Percentiles rank a stretch among this genome's conserved stretches.
Conservation (phyloP, 2,888 invertebrate genomes). For the Drosophila sordidula region DNA sequence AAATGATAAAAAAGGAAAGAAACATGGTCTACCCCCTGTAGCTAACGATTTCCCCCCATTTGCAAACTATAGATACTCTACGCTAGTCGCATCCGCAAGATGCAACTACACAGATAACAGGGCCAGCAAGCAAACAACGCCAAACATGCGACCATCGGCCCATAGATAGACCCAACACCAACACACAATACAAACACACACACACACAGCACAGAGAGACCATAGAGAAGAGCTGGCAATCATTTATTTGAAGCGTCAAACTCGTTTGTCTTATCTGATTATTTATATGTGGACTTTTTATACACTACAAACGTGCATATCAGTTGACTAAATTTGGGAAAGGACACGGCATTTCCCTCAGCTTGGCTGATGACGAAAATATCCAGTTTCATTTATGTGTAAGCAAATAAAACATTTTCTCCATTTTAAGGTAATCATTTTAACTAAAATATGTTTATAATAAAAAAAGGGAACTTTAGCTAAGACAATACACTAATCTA, state of each 20-base stretch:
- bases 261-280: constrained; percentile 81
- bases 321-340: background rate
- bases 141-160: constrained; percentile 57
- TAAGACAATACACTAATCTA: too few species aligned
- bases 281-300: constrained; percentile 66
- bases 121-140: constrained; percentile 67
- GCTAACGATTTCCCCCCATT: constrained; percentile 41
- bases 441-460: too few species aligned
- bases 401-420: too few species aligned
- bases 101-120: constrained; percentile 64
- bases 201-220: constrained; percentile 32
- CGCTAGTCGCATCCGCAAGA: constrained; percentile 66
- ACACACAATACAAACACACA: constrained; percentile 14
- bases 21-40: constrained; percentile 37
- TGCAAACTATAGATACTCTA: constrained; percentile 45
- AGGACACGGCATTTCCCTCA: background rate
- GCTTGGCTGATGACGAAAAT: background rate
- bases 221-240: constrained; percentile 63
- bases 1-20: constrained; percentile 5
- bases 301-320: constrained; percentile 28
- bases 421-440: too few species aligned
- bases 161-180: constrained; percentile 66
- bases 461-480: too few species aligned
- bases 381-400: too few species aligned
- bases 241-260: constrained; percentile 81